phyloP scores from a whole-genome alignment of 2,797 vertebrate genomes.

The Esox masquinongy region DNA sequence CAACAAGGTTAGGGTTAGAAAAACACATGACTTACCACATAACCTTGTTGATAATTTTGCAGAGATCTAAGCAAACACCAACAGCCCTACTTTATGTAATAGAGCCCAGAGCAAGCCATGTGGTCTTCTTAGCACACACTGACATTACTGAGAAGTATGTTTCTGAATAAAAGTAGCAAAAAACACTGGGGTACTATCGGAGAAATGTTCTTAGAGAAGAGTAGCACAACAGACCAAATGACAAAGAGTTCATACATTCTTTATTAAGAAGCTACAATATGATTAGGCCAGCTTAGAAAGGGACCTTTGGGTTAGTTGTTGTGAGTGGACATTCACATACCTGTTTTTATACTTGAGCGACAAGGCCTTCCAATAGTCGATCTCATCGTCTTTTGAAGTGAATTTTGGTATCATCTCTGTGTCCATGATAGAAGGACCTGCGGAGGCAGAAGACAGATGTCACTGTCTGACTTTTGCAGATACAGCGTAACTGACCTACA shows the following conservation, averaged over 20 bases:
- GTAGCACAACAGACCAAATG: not conserved
- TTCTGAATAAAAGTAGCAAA: not conserved
- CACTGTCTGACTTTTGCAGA: too few relatives aligned
- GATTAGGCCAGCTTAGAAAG: not conserved
- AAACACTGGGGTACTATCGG: not conserved
- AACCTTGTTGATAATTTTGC: slow-evolving; percentile 13
- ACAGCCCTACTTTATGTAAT: slow-evolving; percentile 15
- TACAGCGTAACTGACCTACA: too few relatives aligned
- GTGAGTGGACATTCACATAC: slow-evolving; percentile 63
- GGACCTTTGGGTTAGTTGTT: too few relatives aligned
- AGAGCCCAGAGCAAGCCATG: not conserved
- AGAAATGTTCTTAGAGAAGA: not conserved
- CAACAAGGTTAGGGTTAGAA: not conserved
- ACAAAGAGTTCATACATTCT: not conserved
- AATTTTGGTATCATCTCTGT: slow-evolving; percentile 96
- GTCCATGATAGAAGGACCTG: slow-evolving; percentile 89
- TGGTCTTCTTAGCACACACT: not conserved
- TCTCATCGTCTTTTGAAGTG: slow-evolving; percentile 93
- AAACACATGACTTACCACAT: slow-evolving; percentile 23
- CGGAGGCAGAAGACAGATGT: slow-evolving; percentile 13
- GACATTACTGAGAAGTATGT: not conserved
- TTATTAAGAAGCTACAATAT: too few relatives aligned
- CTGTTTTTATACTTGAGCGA: slow-evolving; percentile 93
- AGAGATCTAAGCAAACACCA: slow-evolving; percentile 10
- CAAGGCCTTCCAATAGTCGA: slow-evolving; percentile 93